Evolutionary conservation across 2,888 invertebrate species (phyloP).

Genomic region (Exephanes ischioxanthus): DNA sequence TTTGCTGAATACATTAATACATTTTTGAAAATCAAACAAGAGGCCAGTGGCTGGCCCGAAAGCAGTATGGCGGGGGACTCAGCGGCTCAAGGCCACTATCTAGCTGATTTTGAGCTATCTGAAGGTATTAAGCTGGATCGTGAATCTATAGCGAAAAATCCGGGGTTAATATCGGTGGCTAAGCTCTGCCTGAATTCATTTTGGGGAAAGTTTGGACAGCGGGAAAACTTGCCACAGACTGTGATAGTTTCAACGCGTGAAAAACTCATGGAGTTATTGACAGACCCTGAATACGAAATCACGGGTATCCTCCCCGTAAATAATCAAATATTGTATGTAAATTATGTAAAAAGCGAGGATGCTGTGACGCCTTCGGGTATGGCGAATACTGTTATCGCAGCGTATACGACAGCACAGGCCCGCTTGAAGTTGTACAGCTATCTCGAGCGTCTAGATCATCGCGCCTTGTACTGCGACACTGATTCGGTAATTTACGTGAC

Average conservation of each 20-base stretch:
- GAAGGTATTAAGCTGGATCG: slow-evolving; percentile 72
- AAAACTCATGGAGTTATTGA: slow-evolving; percentile 58
- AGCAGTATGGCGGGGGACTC: too few species aligned
- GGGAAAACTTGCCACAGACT: slow-evolving; percentile 47
- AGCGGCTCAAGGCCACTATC: too few species aligned
- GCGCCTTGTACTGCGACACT: slow-evolving; percentile 81
- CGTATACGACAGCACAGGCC: slow-evolving; percentile 56
- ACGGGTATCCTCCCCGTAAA: slow-evolving; percentile 49
- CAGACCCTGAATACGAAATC: slow-evolving; percentile 67
- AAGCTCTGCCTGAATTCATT: too few species aligned
- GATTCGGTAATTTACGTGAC: slow-evolving; percentile 78
- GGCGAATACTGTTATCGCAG: too few species aligned
- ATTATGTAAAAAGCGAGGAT: too few species aligned
- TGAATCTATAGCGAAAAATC: slow-evolving; percentile 69
- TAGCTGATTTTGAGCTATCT: slow-evolving; percentile 38
- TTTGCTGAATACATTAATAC: slow-evolving; percentile 75
- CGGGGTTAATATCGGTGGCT: too few species aligned
- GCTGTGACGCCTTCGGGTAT: too few species aligned
- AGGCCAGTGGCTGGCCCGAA: slow-evolving; percentile 70
- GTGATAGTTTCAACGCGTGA: slow-evolving; percentile 62
- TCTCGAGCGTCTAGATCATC: slow-evolving; percentile 75
- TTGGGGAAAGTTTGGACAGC: background rate
- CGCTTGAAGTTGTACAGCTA: slow-evolving; percentile 78
- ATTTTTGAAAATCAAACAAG: slow-evolving; percentile 40
- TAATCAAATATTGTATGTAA: too few species aligned